Conservation (phyloP, 2,888 invertebrate genomes). For the Nymphalis polychloros region DNA sequence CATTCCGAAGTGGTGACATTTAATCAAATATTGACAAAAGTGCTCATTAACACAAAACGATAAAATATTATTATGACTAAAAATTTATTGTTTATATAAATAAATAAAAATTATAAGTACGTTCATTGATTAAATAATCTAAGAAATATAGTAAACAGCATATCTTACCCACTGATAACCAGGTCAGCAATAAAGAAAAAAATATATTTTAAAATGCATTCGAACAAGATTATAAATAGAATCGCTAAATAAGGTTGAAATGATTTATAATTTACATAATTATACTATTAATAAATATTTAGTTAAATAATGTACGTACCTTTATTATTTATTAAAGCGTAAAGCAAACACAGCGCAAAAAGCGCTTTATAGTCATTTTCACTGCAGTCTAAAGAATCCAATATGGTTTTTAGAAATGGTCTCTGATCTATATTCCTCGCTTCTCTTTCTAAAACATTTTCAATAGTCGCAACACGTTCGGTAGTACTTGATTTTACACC, state of each 20-base stretch:
- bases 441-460: constrained; percentile 63
- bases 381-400: constrained; percentile 91
- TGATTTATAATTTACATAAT: background rate
- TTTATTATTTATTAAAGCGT: constrained; percentile 96
- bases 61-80: too few relatives aligned
- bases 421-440: constrained; percentile 80
- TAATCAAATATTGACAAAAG: too few relatives aligned
- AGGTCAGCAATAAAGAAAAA: constrained; percentile 57
- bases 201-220: constrained; percentile 34
- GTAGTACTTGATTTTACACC: constrained; percentile 49
- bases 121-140: background rate
- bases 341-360: constrained; percentile 94
- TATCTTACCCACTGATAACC: constrained; percentile 68
- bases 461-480: constrained; percentile 54
- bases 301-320: constrained; percentile 78
- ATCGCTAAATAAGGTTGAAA: too few relatives aligned
- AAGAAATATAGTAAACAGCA: constrained; percentile 5
- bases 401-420: constrained; percentile 94
- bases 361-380: constrained; percentile 98
- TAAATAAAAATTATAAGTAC: too few relatives aligned
- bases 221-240: background rate
- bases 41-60: too few relatives aligned
- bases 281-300: constrained; percentile 16
- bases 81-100: too few relatives aligned
- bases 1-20: too few relatives aligned